Base-by-base conservation (phyloP, 2,888 invertebrate species). In the Clepsis dumicolana region DNA sequence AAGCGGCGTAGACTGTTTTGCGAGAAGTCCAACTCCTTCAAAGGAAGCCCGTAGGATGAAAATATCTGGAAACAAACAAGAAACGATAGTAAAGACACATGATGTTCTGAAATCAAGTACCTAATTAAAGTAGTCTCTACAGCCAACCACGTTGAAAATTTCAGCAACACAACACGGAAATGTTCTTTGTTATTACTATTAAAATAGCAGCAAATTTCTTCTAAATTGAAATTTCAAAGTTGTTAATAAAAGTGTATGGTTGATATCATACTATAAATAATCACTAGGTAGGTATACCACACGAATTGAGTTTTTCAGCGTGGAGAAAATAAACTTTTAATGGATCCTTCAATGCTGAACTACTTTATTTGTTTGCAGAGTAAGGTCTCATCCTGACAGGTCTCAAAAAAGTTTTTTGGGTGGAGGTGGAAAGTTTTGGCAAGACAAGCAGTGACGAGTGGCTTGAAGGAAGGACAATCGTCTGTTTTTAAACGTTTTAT, bases 21-120 rank as follows among this genome's bases (percentile, higher is more conserved):
- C 0, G 98, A 97, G 75, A 98, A 95, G 84, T 98, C 98, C 70
- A 98, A 89, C 71, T 94, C 95, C 76, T 96, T 95, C 52, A 98
- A 87, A 0, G 96, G 97, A 1, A 97, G 88, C 52, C 96, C 96
- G 66, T 96, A 94, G 0, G 96, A 95, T 2, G 96, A 95, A 79
- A 97, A 96, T 71, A 95, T 94, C 95, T 95, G 87, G 12, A 89
- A 90, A 57, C n/a, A 32, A 50, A 77, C 73, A 57, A 32, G n/a
- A 54, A 24, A 24, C 14, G n/a, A 38, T n/a, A 1, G 0, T n/a
- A 35, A n/a, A 38, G 38, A n/a, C n/a, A n/a, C n/a, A n/a, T n/a
- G n/a, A 0, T n/a, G 38, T 38, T 38, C 4, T n/a, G n/a, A 52
- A 52, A 25, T 25, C n/a, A n/a, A 38, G n/a, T n/a, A n/a, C 32